These are phyloP conservation scores for Oedothorax gibbosus DNA, from an alignment of 1,140 invertebrate species.

Conservation along the genomic window DNA sequence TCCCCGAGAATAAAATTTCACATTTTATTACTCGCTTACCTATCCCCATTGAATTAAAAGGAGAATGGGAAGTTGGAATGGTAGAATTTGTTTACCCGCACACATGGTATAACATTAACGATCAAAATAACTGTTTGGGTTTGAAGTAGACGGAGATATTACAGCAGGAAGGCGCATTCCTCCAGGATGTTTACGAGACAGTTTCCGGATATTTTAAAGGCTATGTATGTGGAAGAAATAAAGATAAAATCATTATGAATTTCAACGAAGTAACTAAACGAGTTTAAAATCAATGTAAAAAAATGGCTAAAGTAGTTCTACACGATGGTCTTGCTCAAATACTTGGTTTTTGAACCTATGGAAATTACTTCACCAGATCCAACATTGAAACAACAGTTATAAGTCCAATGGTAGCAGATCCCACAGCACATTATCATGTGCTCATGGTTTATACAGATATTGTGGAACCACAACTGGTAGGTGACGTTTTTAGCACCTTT, in stretches of 20 bases:
- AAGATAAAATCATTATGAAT: not conserved
- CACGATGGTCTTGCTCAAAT: conserved; percentile 14
- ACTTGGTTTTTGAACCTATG: conserved; percentile 6
- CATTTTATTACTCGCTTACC: conserved; percentile 7
- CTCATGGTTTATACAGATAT: conserved; percentile 21
- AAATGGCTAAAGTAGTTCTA: not conserved
- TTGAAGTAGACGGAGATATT: not conserved
- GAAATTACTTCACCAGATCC: not conserved
- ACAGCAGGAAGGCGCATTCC: not conserved
- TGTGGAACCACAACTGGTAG: conserved; percentile 29
- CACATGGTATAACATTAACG: conserved; percentile 9
- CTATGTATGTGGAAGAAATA: not conserved
- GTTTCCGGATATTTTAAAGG: conserved; percentile 2
- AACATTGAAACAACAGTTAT: not conserved
- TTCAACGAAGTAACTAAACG: not conserved
- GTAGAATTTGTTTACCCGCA: conserved; percentile 11
- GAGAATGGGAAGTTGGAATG: conserved; percentile 17
- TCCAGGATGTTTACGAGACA: conserved; percentile 6
- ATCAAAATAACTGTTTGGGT: conserved; percentile 2
- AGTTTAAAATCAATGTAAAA: not conserved
- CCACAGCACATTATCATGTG: not conserved
- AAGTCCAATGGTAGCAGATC: conserved; percentile 33
- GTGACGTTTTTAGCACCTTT: conserved; percentile 11
- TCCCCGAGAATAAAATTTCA: conserved; percentile 14
- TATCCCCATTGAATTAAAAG: conserved; percentile 9